Evolutionary conservation across 2,888 invertebrate genomes (phyloP), one percentile per base, ranked within the genome.

Genomic region (Cheilosia soror): DNA sequence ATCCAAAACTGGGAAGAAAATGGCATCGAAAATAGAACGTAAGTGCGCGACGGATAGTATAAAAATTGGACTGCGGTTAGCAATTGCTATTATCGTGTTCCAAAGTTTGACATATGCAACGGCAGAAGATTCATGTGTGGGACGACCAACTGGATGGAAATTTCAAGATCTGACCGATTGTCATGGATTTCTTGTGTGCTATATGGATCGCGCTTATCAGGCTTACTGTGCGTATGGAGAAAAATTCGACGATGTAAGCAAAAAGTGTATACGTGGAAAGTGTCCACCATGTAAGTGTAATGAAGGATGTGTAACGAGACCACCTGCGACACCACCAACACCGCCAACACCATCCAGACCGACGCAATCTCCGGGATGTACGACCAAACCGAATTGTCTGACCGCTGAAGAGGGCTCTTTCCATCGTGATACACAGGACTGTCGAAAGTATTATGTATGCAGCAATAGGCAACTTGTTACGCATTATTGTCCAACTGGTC

Each of bases 281-380:
- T 87, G 88, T 66, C 87, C 88, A 0, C 86, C 86, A 2, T 88
- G 87, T 65, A 60, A 72, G n/a, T 84, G 79, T 55, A 51, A 76
- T 13, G 13, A 27, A 40, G 44, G 15, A 13, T 11, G 5, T 27
- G 5, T 42, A 31, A 49, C 44, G 11, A 7, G 11, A 7, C 58
- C 58, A 11, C 33, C 44, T 2, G 0, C 44, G n/a, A 40, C 53
- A 42, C 20, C 9, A 6, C 15, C 58, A 5, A 11, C 51, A 0
- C 40, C 51, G 13, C 5, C 66, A 25, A 25, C 37, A 42, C 11
- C 29, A 0, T 11, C 72, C 4, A 27, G 15, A 49, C 44, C 58
- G 13, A 20, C 77, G 5, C 42, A 65, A 15, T 6, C 63, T 15
- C 9, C 47, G 11, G 40, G 31, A 25, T 20, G 42, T 20, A 27